Evolutionary conservation across 2,113 vertebrate species (phyloP), one percentile per base, ranked within the genome.

Genomic region (Lontra canadensis): DNA sequence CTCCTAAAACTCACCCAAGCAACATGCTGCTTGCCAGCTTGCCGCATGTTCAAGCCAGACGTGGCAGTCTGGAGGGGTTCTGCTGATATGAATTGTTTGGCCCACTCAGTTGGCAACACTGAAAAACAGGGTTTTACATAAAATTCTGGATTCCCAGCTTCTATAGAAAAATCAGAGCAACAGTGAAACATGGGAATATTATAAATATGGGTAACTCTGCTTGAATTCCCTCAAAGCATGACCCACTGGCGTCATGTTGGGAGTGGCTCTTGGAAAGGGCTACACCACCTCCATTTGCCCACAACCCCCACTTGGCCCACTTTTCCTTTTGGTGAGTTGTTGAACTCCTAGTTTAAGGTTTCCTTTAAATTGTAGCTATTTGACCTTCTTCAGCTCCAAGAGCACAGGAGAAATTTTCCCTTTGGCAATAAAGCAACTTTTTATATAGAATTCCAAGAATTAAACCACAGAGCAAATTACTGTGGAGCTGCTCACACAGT

Each of bases 401-500:
- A 88, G 69, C 21, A 13, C 3, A 34, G 65, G 71, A 96, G 82
- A 85, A 96, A 95, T 76, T 92, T 88, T 95, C 34, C 90, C 83
- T 86, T 17, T 74, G 87, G 83, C 93, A 89, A 86, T 86, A 95
- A 67, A 95, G 76, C 39, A 88, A 63, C 81, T 95, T 97, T 84
- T 96, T 36, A 36, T 79, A 97, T 87, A 52, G 96, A 80, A 83
- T 80, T 82, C 11, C n/a, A 31, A 94, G 82, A 90, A 63, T 79
- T 79, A 97, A 81, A 44, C 15, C 80, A 20, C 74, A 76, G 87
- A 96, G 55, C 4, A 90, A 93, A 76, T 84, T 94, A 82, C 91
- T 93, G 21, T 88, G 78, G 94, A 93, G 88, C 34, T 44, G 25
- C 25, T 96, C 79, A 34, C 39, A 17, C 6, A 0, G 4, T 17